A percentile compares a stretch with the other conserved stretches of the same genome.
phyloP scores from a whole-genome alignment of 2,888 invertebrate species.

The Amorpha juglandis region DNA sequence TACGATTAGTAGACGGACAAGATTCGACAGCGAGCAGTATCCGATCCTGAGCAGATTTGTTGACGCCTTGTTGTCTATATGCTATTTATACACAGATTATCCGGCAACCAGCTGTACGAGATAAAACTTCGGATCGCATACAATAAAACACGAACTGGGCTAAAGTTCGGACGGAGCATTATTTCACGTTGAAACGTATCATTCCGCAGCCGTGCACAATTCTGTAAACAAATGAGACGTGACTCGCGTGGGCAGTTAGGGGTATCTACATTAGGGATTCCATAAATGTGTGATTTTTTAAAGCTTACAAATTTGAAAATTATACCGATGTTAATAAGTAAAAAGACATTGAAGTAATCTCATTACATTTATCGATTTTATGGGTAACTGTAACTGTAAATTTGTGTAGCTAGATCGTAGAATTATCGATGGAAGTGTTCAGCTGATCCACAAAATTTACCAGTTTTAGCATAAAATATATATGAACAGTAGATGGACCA shows the following conservation, averaged over 20 bases:
- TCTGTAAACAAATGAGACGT: constrained; percentile 74
- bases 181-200: constrained; percentile 73
- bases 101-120: constrained; percentile 79
- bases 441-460: too few relatives aligned
- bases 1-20: constrained; percentile 41
- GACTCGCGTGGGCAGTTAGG: constrained; percentile 59
- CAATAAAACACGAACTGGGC: constrained; percentile 73
- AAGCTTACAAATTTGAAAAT: neutral
- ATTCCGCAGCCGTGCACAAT: constrained; percentile 68
- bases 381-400: too few relatives aligned
- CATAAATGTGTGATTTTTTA: constrained; percentile 17
- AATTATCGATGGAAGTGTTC: too few relatives aligned
- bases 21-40: constrained; percentile 49
- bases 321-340: too few relatives aligned
- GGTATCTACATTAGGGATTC: constrained; percentile 52
- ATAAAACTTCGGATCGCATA: constrained; percentile 69
- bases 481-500: too few relatives aligned
- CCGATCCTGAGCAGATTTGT: constrained; percentile 52
- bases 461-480: too few relatives aligned
- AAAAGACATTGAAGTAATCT: too few relatives aligned
- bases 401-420: too few relatives aligned
- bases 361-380: too few relatives aligned
- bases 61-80: constrained; percentile 72
- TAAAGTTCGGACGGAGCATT: constrained; percentile 66
- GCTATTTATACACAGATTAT: constrained; percentile 76